Evolutionary conservation across 2,113 vertebrate species (phyloP).

Genomic region (Pampusana beccarii): DNA sequence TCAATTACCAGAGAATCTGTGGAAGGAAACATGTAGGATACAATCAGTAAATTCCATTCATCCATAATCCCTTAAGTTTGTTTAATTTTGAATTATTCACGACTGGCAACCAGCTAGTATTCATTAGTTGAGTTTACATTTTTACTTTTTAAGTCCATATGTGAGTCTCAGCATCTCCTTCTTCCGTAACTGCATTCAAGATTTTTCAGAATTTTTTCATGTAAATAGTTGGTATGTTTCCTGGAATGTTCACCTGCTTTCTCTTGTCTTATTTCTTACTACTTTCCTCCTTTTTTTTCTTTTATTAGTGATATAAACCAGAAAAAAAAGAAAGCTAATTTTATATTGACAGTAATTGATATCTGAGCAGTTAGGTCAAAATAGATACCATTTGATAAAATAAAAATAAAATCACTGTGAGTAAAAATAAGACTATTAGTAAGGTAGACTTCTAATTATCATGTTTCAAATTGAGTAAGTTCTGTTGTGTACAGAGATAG

Average conservation of each 20-base stretch:
- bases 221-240: neutral
- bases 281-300: neutral
- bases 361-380: neutral
- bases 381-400: neutral
- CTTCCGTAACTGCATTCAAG: neutral
- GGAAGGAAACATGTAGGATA: neutral
- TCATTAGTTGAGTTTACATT: neutral
- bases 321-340: neutral
- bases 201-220: neutral
- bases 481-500: neutral
- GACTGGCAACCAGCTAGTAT: neutral
- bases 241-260: neutral
- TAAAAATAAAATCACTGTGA: neutral
- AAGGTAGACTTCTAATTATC: neutral
- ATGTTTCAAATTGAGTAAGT: neutral
- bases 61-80: neutral
- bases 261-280: neutral
- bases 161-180: neutral
- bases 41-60: neutral
- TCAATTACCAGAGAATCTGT: neutral
- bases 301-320: neutral
- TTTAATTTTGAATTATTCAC: neutral
- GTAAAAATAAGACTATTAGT: neutral
- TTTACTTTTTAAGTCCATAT: neutral
- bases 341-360: neutral